Evolutionary conservation across 1,140 invertebrate genomes (phyloP), one percentile per base, ranked within the genome.

Genomic region (Formica selysi): DNA sequence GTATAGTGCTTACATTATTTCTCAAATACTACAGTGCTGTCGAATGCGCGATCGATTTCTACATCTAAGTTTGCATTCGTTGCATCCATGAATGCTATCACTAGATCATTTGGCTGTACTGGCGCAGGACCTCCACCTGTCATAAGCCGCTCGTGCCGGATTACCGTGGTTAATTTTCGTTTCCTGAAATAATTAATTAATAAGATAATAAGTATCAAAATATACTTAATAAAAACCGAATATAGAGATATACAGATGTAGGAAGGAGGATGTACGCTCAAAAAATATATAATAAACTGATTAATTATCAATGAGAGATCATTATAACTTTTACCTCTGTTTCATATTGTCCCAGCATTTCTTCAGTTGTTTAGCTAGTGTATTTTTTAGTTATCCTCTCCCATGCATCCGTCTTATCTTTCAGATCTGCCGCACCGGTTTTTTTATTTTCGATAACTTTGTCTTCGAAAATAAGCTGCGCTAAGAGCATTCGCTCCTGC

Each of bases 301-400:
- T 67, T n/a, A 3, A 41, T 5, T 67, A n/a, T 61, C n/a, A 61
- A 67, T 67, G 2, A 36, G 16, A 26, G 22, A 41, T 38, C 6
- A 67, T 67, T n/a, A n/a, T n/a, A n/a, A n/a, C n/a, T n/a, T n/a
- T 41, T 44, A 68, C 22, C 16, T 51, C 22, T 51, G 68, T 51
- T 71, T 71, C 44, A 71, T 51, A 10, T 71, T 71, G 29, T 71
- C 44, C 68, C 68, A 51, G 16, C 26, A 71, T 51, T 51, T 71
- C 16, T 11, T 71, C 22, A 71, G 16, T 51, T 71, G 68, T 5
- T n/a, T n/a, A n/a, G 7, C 36, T 67, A 67, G n/a, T 19, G 0
- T 67, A 41, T n/a, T 67, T 67, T 67, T 22, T 22, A 22, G 22
- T 22, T 22, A 22, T 22, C 22, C 22, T 22, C 22, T 22, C 22